Evolutionary conservation across 2,888 invertebrate genomes (phyloP).

Genomic region (Diadegma fenestrale): DNA sequence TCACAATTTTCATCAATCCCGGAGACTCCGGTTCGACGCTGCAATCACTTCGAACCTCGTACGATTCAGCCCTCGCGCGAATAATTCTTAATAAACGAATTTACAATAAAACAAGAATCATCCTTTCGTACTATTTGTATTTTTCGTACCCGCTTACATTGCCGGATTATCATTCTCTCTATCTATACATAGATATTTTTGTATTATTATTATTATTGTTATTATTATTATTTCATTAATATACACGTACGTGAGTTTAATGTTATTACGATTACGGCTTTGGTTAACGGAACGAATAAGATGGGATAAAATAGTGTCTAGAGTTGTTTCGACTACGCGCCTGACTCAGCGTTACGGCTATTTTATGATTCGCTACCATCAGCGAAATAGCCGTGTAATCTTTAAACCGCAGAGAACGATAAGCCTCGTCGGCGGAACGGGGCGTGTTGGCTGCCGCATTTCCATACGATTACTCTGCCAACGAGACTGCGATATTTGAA

Average conservation of each 20-base stretch:
- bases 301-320: constrained; percentile 54
- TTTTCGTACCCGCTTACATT: constrained; percentile 7
- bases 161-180: constrained; percentile 24
- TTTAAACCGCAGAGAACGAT: background rate
- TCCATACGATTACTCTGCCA: background rate
- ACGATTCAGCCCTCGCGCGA: background rate
- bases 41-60: background rate
- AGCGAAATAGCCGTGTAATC: background rate
- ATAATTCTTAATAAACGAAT: background rate
- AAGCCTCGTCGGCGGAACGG: background rate
- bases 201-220: constrained; percentile 37
- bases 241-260: constrained; percentile 43
- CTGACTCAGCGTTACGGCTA: constrained; percentile 27
- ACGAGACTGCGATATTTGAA: background rate
- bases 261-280: constrained; percentile 63
- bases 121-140: constrained; percentile 2
- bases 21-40: background rate
- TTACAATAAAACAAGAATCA: background rate
- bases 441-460: background rate
- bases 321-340: constrained; percentile 44
- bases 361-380: background rate
- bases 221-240: constrained; percentile 31
- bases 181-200: constrained; percentile 37
- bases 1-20: background rate
- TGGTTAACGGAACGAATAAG: constrained; percentile 59